These are phyloP conservation scores for Illadopsis cleaveri DNA, from an alignment of 2,113 vertebrate genomes.

Conservation along the genomic window DNA sequence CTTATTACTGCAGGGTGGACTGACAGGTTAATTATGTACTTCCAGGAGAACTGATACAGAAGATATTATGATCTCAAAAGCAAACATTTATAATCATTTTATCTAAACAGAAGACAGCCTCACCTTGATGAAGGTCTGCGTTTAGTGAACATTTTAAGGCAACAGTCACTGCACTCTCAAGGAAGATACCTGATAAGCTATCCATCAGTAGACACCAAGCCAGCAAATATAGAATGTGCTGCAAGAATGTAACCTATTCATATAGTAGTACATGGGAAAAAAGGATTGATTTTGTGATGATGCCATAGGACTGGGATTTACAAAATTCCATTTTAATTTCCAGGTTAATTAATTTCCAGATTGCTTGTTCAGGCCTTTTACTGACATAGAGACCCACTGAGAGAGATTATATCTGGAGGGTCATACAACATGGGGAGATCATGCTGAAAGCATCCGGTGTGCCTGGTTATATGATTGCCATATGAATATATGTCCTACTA, in stretches of 20 bases:
- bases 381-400: background rate
- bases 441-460: background rate
- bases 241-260: background rate
- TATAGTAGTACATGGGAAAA: background rate
- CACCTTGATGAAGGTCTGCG: conserved; percentile 72
- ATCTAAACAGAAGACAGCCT: conserved; percentile 72
- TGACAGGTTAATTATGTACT: conserved; percentile 82
- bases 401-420: background rate
- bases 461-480: background rate
- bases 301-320: background rate
- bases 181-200: background rate
- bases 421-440: background rate
- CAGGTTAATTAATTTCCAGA: background rate
- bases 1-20: conserved; percentile 76
- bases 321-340: background rate
- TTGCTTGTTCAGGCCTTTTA: background rate
- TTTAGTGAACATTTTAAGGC: conserved; percentile 58
- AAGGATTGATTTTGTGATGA: background rate
- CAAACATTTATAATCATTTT: conserved; percentile 77
- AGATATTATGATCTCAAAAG: conserved; percentile 76
- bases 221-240: background rate
- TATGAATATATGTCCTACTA: background rate
- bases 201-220: background rate
- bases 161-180: background rate
- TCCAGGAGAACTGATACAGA: conserved; percentile 75